Percentiles rank a stretch among this genome's conserved stretches.
Conservation (phyloP, 1,140 invertebrate genomes). For the Eurosta solidaginis region DNA sequence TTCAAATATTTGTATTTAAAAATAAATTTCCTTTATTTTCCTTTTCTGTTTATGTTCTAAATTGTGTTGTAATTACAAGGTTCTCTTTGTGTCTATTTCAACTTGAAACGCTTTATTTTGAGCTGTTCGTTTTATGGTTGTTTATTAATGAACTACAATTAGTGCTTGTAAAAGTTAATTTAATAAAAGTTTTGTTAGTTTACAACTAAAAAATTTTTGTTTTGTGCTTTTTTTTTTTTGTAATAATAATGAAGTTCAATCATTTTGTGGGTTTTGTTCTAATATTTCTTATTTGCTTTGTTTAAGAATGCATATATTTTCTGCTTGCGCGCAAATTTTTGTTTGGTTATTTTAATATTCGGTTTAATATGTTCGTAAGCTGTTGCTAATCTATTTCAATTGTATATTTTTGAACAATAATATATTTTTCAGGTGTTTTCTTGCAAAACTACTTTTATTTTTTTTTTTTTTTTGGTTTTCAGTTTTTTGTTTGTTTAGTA, state of each 20-base stretch:
- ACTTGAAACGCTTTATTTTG: slow-evolving; percentile 9
- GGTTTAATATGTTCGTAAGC: not conserved
- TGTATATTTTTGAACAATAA: not conserved
- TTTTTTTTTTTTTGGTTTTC: not conserved
- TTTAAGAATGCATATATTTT: not conserved
- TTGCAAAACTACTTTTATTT: not conserved
- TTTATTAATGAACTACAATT: slow-evolving; percentile 12
- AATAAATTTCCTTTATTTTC: not conserved
- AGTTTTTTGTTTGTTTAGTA: too few relatives aligned
- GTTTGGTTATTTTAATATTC: not conserved
- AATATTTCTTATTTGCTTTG: not conserved
- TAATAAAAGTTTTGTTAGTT: not conserved
- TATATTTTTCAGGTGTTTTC: not conserved
- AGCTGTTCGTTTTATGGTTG: not conserved
- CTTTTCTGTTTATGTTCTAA: not conserved
- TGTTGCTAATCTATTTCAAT: slow-evolving; percentile 6
- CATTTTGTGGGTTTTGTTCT: not conserved
- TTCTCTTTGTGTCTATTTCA: not conserved
- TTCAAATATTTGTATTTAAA: too few relatives aligned
- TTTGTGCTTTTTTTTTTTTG: not conserved
- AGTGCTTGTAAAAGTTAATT: slow-evolving; percentile 19
- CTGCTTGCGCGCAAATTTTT: not conserved
- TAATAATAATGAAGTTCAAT: not conserved
- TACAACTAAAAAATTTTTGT: too few relatives aligned
- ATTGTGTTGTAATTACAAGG: not conserved